Percentiles rank a stretch among this genome's conserved stretches.
Evolutionary conservation across 2,888 invertebrate genomes (phyloP).

Genomic region (Bembecia ichneumoniformis): DNA sequence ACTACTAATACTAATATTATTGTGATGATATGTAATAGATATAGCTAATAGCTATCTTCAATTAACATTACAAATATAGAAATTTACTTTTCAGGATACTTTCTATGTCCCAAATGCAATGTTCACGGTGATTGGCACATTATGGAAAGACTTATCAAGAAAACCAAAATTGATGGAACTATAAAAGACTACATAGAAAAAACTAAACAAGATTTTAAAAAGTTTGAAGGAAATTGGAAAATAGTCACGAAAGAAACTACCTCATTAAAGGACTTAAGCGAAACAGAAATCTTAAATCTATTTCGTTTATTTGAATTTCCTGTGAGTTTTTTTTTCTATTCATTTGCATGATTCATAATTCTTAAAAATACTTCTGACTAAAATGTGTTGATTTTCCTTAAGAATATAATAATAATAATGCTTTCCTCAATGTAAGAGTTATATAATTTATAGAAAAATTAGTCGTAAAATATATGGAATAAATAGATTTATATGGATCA

Average conservation of each 20-base stretch:
- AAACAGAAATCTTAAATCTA: slow-evolving; percentile 52
- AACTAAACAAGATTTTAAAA: slow-evolving; percentile 33
- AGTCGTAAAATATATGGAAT: not conserved
- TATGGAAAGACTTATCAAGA: slow-evolving; percentile 68
- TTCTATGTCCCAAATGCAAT: slow-evolving; percentile 79
- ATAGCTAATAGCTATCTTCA: too few relatives aligned
- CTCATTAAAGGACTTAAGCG: slow-evolving; percentile 51
- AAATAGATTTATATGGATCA: not conserved
- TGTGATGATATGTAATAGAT: too few relatives aligned
- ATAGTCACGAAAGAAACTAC: slow-evolving; percentile 47
- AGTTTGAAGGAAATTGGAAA: slow-evolving; percentile 62
- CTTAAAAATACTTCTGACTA: too few relatives aligned
- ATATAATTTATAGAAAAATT: too few relatives aligned
- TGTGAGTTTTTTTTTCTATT: slow-evolving; percentile 37
- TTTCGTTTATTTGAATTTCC: slow-evolving; percentile 72
- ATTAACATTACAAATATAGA: too few relatives aligned
- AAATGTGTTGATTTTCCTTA: too few relatives aligned
- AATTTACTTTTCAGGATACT: slow-evolving; percentile 71
- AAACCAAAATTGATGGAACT: slow-evolving; percentile 40
- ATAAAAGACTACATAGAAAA: slow-evolving; percentile 46
- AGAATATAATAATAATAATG: too few relatives aligned
- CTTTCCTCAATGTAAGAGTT: too few relatives aligned
- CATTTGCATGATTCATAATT: not conserved
- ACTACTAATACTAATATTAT: too few relatives aligned
- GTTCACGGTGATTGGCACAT: slow-evolving; percentile 76